Percentiles rank a stretch among this genome's conserved stretches.
Conservation (phyloP, 2,797 vertebrate genomes). For the Manis pentadactyla region DNA sequence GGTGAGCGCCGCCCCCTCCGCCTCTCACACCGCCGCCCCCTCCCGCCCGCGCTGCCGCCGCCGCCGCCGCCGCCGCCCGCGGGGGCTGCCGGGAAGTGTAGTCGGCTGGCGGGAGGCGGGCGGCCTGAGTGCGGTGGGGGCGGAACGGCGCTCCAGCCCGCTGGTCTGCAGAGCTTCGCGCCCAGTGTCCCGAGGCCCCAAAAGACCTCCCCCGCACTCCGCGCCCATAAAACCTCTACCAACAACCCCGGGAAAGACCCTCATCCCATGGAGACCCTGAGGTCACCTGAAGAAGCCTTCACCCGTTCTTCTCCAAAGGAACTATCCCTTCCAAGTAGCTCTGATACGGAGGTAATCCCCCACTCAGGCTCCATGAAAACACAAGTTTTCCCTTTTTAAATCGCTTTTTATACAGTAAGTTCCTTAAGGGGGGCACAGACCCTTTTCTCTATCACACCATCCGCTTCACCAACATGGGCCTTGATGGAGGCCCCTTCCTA, state of each 20-base stretch:
- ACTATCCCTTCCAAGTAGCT: neutral
- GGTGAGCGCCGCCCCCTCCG: constrained; percentile 68
- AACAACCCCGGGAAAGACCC: neutral
- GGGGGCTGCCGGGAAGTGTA: constrained; percentile 84
- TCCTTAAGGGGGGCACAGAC: neutral
- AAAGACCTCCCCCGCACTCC: fast-evolving
- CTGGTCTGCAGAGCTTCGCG: fast-evolving
- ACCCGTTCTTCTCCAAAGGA: neutral
- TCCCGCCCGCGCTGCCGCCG: constrained; percentile 51
- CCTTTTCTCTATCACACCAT: neutral
- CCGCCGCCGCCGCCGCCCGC: constrained; percentile 75
- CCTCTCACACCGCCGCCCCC: constrained; percentile 57
- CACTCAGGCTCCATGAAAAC: neutral
- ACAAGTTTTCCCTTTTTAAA: neutral
- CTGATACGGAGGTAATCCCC: neutral
- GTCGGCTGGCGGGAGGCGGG: constrained; percentile 67
- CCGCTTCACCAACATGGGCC: neutral
- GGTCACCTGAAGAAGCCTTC: neutral
- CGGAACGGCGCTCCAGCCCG: fast-evolving
- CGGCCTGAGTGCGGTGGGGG: neutral
- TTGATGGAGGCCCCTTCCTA: neutral
- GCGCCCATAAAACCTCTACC: neutral
- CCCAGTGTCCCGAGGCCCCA: fast-evolving
- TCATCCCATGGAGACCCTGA: neutral
- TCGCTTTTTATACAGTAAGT: neutral